phyloP scores from a whole-genome alignment of 2,113 vertebrate genomes.

The Coptodon bakossiorum region DNA sequence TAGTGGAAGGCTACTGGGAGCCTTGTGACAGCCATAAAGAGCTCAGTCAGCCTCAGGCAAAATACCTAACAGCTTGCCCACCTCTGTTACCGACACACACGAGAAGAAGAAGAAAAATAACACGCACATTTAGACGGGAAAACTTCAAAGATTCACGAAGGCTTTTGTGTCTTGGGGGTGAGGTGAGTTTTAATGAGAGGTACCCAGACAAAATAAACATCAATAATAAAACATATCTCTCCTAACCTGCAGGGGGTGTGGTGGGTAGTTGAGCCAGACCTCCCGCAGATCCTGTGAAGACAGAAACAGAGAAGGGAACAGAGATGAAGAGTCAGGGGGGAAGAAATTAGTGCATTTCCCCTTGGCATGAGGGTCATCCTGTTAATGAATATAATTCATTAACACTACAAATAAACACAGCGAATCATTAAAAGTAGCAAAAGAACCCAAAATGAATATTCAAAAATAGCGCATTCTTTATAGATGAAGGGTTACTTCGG shows the following conservation, averaged over 20 bases:
- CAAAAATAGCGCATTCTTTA: not conserved
- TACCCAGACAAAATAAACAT: conserved; percentile 35
- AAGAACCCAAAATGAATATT: not conserved
- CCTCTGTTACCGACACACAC: not conserved
- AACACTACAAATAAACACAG: not conserved
- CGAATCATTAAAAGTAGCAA: not conserved
- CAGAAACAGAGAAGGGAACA: not conserved
- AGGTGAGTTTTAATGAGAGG: conserved; percentile 38
- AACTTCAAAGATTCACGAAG: conserved; percentile 22
- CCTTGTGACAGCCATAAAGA: conserved; percentile 20
- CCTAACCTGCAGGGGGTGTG: conserved; percentile 96
- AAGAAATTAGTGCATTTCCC: not conserved
- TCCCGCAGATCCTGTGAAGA: conserved; percentile 84
- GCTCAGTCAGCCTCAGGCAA: conserved; percentile 3
- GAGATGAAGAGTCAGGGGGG: not conserved
- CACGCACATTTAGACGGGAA: not conserved
- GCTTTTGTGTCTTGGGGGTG: not conserved
- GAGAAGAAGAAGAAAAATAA: not conserved
- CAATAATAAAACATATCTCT: conserved; percentile 24
- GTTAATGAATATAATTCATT: not conserved
- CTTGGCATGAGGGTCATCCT: not conserved
- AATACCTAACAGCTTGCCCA: conserved; percentile 10
- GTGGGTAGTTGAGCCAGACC: conserved; percentile 98
- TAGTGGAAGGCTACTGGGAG: not conserved
- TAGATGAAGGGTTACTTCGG: not conserved